A percentile compares a stretch with the other conserved stretches of the same genome.
Evolutionary conservation across 2,888 invertebrate species (phyloP).

Genomic region (Agapetus fuscipes): DNA sequence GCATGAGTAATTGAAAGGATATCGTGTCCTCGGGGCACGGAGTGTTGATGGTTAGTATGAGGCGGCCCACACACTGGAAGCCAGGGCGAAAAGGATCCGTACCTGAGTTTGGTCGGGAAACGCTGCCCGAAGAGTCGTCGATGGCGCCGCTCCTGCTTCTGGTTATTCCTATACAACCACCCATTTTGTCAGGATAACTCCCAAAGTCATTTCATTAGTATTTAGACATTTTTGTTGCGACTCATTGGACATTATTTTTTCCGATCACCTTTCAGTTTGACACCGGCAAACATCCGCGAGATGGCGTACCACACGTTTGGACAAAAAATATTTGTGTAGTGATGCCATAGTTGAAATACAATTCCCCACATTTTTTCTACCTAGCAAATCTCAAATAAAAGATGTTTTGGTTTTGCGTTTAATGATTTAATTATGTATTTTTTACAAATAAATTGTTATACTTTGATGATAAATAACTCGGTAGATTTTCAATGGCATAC

Average conservation of each 20-base stretch:
- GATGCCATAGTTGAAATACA: not conserved
- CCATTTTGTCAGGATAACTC: constrained; percentile 50
- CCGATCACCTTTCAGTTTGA: constrained; percentile 14
- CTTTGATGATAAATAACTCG: no score
- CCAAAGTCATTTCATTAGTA: constrained; percentile 12
- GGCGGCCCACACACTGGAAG: no score
- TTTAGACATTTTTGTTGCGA: constrained; percentile 8
- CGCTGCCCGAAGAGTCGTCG: constrained; percentile 69
- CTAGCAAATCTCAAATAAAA: no score
- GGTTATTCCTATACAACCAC: constrained; percentile 80
- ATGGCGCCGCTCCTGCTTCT: constrained; percentile 74
- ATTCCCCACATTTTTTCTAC: no score
- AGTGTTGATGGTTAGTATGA: no score
- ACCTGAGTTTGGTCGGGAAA: constrained; percentile 77
- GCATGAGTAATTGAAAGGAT: no score
- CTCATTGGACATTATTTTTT: constrained; percentile 1
- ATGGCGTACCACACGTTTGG: constrained; percentile 9
- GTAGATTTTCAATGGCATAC: no score
- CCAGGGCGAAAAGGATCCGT: no score
- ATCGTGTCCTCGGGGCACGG: no score
- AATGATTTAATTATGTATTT: no score
- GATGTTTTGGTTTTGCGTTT: no score
- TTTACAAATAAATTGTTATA: no score
- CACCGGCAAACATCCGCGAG: constrained; percentile 17
- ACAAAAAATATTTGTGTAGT: constrained; percentile 5